Evolutionary conservation across 1,140 invertebrate species (phyloP).

Genomic region (Palaemon carinicauda): DNA sequence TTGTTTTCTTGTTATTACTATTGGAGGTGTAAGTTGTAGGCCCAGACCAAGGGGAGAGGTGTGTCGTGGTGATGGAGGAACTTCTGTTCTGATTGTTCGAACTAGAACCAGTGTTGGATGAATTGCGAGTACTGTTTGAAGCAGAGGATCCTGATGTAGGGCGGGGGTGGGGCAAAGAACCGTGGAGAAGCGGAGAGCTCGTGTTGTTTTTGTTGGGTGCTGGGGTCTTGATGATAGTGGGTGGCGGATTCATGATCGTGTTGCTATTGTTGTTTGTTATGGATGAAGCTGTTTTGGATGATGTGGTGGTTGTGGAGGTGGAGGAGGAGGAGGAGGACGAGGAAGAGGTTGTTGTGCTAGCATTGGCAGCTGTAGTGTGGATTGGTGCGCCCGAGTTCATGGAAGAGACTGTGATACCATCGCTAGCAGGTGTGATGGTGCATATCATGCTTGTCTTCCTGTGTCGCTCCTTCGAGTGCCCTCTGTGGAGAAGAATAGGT

Average conservation of each 20-base stretch:
- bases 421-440: background rate
- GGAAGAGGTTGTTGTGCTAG: background rate
- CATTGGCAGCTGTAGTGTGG: background rate
- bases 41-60: conserved; percentile 10
- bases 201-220: background rate
- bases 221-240: background rate
- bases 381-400: background rate
- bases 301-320: background rate
- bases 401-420: background rate
- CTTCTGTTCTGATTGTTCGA: too few relatives aligned
- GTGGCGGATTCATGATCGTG: background rate
- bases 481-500: background rate
- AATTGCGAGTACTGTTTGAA: background rate
- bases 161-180: too few relatives aligned
- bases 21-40: conserved; percentile 4
- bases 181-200: too few relatives aligned
- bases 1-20: background rate
- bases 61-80: background rate
- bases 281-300: background rate
- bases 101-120: background rate
- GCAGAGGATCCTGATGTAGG: background rate
- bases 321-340: background rate
- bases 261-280: background rate
- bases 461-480: background rate
- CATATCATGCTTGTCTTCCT: background rate